Base-by-base conservation (phyloP, 2,113 vertebrate genomes). In the Tupaia tana region DNA sequence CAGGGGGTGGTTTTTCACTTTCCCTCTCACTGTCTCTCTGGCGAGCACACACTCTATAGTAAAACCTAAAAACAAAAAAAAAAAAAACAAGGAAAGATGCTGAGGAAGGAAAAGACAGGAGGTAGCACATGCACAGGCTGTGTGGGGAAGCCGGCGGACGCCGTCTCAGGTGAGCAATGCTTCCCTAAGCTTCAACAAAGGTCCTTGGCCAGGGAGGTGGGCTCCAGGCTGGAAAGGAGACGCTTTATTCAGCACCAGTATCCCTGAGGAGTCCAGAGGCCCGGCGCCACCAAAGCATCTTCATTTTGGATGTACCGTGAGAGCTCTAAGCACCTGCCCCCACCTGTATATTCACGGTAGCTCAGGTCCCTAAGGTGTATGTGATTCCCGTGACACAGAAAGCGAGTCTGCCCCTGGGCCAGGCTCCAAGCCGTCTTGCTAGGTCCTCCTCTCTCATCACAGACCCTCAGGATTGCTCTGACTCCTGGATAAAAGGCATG, bases 61-160 rank as follows among this genome's bases (percentile, higher is more conserved):
- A 43, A 43, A 43, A 43, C 43, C 43, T 43, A 43, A 43, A 43
- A 43, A 43, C 4, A 43, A 43, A 3, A 66, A 94, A 16, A 93
- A 96, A 87, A 70, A 79, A 64, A 29, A 91, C 66, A 52, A 85
- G 71, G 71, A 74, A 92, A 92, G 74, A 54, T 74, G 59, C 70
- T 29, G 67, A 79, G 58, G 58, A 58, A 58, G 61, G 16, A 56
- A 77, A 43, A 67, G 54, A 31, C 0, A 63, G 43, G 7, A 61
- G 34, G 3, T 7, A 43, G 31, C 71, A 34, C 69, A 18, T 56
- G 34, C 6, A 15, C 56, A 34, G 63, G 52, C 80, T 27, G 7
- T 29, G 43, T 63, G 31, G 29, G 54, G 31, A 95, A 90, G 64
- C 63, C 20, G 1, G 29, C 56, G 10, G 78, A 24, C 85, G 22